Evolutionary conservation across 2,797 vertebrate genomes (phyloP).

Genomic region (Gallinago stenura): DNA sequence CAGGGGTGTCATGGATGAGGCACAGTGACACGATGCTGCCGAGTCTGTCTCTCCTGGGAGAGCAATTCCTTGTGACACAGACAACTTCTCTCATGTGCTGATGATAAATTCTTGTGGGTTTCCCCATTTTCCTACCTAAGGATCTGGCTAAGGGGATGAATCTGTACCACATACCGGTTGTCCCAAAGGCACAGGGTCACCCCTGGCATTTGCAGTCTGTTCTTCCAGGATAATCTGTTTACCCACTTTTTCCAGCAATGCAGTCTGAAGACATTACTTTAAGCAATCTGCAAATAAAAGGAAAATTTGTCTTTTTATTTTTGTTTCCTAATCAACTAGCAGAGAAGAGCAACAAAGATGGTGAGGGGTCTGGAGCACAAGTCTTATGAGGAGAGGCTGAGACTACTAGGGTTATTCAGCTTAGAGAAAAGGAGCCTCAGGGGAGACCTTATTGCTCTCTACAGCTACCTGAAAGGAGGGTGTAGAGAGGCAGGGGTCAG

Average conservation of each 20-base stretch:
- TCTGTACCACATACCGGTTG: not conserved
- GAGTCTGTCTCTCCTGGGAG: not conserved
- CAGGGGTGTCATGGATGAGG: not conserved
- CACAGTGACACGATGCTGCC: fast-evolving
- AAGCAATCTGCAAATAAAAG: not conserved
- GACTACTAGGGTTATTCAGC: no score
- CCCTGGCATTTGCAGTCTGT: not conserved
- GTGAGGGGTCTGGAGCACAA: no score
- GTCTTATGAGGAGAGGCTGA: no score
- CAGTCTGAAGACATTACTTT: not conserved
- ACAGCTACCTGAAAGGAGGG: no score
- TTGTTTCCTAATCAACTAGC: not conserved
- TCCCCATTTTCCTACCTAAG: not conserved
- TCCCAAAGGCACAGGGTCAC: not conserved
- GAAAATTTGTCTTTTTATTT: not conserved
- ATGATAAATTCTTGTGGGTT: not conserved
- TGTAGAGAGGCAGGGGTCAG: no score
- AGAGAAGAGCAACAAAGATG: no score
- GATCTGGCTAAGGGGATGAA: not conserved
- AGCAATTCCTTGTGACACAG: not conserved
- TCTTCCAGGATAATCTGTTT: not conserved
- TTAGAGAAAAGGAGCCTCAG: no score
- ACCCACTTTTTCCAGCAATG: not conserved
- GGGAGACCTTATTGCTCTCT: no score
- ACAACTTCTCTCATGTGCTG: not conserved